A percentile compares a stretch with the other conserved stretches of the same genome.
These are phyloP conservation scores for Aurelia aurita DNA, from an alignment of 30 jellyfish, hydroid and myxozoan genomes.

Conservation along the genomic window DNA sequence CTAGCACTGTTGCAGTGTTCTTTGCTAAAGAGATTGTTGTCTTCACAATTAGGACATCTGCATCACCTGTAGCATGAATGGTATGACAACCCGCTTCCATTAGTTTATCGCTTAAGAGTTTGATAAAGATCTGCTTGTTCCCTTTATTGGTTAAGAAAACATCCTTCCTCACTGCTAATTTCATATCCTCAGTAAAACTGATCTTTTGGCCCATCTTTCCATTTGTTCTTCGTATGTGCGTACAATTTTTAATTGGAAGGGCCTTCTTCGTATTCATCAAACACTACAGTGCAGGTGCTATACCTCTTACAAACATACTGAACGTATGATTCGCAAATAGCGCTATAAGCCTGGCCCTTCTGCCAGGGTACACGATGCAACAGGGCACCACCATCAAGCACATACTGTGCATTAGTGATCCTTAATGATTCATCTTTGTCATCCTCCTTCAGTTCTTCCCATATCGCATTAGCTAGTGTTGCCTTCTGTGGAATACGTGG, in stretches of 20 bases:
- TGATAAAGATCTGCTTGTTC: constrained; percentile 26
- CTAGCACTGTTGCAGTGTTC: neutral
- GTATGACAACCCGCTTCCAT: neutral
- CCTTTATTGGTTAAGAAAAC: constrained; percentile 7
- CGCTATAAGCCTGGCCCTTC: too few relatives aligned
- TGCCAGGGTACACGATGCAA: too few relatives aligned
- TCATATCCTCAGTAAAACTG: neutral
- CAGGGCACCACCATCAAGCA: neutral
- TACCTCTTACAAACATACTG: too few relatives aligned
- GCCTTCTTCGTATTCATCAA: too few relatives aligned
- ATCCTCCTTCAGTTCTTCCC: neutral
- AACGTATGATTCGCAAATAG: too few relatives aligned
- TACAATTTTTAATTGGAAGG: neutral
- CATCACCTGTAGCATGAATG: constrained; percentile 25
- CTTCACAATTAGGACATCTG: constrained; percentile 33
- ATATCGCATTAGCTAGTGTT: neutral
- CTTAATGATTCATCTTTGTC: neutral
- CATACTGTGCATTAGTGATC: neutral
- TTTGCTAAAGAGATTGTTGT: constrained; percentile 10
- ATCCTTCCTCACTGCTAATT: constrained; percentile 19
- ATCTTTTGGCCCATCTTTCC: neutral
- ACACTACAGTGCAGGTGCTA: too few relatives aligned
- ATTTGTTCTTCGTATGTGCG: constrained; percentile 6
- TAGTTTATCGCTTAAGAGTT: neutral
- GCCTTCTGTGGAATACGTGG: neutral